Conservation (phyloP, 2,888 invertebrate species). For the Hirtodrosophila duncani region DNA sequence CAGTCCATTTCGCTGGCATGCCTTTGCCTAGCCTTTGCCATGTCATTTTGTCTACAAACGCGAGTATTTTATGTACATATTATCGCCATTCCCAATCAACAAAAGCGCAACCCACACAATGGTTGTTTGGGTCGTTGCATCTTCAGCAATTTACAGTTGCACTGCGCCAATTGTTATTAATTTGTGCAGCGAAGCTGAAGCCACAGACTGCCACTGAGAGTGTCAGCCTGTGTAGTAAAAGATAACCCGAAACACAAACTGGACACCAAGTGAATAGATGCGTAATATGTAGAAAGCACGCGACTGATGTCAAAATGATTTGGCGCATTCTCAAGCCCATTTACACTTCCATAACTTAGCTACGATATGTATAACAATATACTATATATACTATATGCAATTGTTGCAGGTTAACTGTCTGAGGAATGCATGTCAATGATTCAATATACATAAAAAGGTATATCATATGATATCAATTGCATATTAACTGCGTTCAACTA, state of each 20-base stretch:
- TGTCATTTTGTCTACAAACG: conserved; percentile 33
- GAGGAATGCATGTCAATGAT: too few species aligned
- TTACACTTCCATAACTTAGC: too few species aligned
- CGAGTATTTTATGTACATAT: conserved; percentile 19
- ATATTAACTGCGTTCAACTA: too few species aligned
- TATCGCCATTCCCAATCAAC: too few species aligned
- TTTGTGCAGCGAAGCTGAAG: too few species aligned
- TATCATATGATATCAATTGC: too few species aligned
- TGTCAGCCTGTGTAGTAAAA: conserved; percentile 46
- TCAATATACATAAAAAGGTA: too few species aligned
- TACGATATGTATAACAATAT: too few species aligned
- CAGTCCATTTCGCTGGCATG: conserved; percentile 15
- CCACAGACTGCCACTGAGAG: conserved; percentile 31
- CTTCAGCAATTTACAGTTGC: conserved; percentile 34
- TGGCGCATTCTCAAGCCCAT: too few species aligned
- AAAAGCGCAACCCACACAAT: conserved; percentile 34
- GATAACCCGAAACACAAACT: conserved; percentile 27
- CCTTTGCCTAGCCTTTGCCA: conserved; percentile 20
- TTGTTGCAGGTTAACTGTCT: too few species aligned
- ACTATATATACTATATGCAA: too few species aligned
- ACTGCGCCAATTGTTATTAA: conserved; percentile 68
- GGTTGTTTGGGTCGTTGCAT: conserved; percentile 39
- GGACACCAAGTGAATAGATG: too few species aligned
- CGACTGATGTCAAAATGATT: conserved; percentile 28
- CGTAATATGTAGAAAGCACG: conserved; percentile 28